phyloP scores from a whole-genome alignment of 2,888 invertebrate species.

The Dexiosoma caninum region DNA sequence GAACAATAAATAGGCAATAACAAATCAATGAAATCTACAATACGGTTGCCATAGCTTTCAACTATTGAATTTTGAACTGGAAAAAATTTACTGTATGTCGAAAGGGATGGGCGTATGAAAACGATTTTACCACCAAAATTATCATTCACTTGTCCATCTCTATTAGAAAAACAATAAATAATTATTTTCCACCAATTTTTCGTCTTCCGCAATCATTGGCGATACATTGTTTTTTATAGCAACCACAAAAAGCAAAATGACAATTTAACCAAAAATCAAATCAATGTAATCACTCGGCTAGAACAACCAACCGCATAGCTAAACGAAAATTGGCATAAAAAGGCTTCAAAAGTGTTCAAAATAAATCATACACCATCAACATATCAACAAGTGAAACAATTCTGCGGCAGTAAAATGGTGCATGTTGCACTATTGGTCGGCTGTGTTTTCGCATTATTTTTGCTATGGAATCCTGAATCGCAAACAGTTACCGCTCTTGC shows the following conservation, averaged over 20 bases:
- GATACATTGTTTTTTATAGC: background rate
- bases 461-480: background rate
- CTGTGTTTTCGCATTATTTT: background rate
- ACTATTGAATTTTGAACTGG: too few species aligned
- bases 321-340: constrained; percentile 51
- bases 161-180: too few species aligned
- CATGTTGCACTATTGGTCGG: constrained; percentile 35
- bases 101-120: too few species aligned
- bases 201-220: constrained; percentile 30
- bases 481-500: constrained; percentile 58
- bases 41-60: too few species aligned
- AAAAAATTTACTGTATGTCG: too few species aligned
- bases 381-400: background rate
- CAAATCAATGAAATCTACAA: too few species aligned
- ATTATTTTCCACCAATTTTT: background rate
- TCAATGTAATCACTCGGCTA: constrained; percentile 18
- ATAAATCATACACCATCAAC: constrained; percentile 9
- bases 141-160: background rate
- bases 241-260: constrained; percentile 24
- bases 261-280: constrained; percentile 22
- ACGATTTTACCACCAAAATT: too few species aligned
- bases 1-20: too few species aligned
- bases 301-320: constrained; percentile 7
- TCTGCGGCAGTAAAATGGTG: constrained; percentile 37
- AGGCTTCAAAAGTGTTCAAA: constrained; percentile 26